phyloP scores from a whole-genome alignment of 2,797 vertebrate genomes.

The Anguilla anguilla region DNA sequence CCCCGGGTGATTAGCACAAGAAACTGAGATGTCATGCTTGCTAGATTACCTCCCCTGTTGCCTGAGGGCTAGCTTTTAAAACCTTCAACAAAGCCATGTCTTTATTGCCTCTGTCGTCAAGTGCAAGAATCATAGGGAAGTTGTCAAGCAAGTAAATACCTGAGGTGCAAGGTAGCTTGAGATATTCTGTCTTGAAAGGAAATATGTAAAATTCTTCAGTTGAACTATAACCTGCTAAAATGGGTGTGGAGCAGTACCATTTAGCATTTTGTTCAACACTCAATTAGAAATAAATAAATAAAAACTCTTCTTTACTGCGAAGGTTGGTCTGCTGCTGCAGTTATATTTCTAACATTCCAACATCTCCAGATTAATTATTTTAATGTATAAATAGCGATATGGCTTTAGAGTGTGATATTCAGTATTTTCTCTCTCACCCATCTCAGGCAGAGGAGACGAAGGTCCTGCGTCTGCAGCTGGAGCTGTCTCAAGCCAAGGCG shows the following conservation, averaged over 20 bases:
- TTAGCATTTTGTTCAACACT: neutral
- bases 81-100: neutral
- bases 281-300: too few species aligned
- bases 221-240: neutral
- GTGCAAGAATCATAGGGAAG: constrained; percentile 11
- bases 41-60: constrained; percentile 18
- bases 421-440: neutral
- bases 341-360: too few species aligned
- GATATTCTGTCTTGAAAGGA: constrained; percentile 18
- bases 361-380: neutral
- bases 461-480: constrained; percentile 77
- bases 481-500: constrained; percentile 75
- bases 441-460: constrained; percentile 79
- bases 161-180: neutral
- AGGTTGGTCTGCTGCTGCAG: too few species aligned
- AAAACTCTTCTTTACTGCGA: too few species aligned
- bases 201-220: constrained; percentile 10
- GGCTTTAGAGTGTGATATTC: neutral
- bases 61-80: constrained; percentile 27
- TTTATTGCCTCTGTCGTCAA: constrained; percentile 28
- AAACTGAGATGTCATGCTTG: constrained; percentile 22
- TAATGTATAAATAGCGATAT: neutral
- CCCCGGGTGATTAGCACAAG: constrained; percentile 21
- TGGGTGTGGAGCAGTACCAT: neutral
- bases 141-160: constrained; percentile 21